These are phyloP conservation scores for Microctonus hyperodae DNA, from an alignment of 2,888 invertebrate genomes.

Conservation along the genomic window DNA sequence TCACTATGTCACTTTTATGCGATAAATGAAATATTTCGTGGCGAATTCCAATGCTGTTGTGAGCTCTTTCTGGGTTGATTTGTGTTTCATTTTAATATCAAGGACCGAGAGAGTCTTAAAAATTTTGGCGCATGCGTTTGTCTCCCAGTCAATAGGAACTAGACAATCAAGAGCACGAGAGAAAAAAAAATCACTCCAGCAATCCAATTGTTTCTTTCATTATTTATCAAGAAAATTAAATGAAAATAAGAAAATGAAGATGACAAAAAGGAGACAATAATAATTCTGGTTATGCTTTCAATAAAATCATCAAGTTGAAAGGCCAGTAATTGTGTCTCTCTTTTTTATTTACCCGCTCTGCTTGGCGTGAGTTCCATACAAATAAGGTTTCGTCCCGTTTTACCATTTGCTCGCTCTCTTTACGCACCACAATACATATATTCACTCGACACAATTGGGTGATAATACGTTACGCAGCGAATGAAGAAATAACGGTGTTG, in stretches of 20 bases:
- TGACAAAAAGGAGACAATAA: too few relatives aligned
- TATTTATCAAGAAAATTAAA: neutral
- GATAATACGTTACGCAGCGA: neutral
- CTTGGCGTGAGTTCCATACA: neutral
- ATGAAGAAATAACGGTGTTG: too few relatives aligned
- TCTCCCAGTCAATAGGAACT: slow-evolving; percentile 35
- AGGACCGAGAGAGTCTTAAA: neutral
- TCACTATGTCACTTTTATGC: neutral
- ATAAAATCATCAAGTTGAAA: too few relatives aligned
- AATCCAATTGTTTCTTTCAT: neutral
- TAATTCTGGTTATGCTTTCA: too few relatives aligned
- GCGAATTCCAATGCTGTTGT: neutral
- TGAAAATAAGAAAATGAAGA: too few relatives aligned
- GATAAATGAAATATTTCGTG: neutral
- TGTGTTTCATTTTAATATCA: too few relatives aligned
- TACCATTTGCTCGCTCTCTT: neutral
- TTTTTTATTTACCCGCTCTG: neutral
- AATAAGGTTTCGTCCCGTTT: neutral
- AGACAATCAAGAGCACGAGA: slow-evolving; percentile 6
- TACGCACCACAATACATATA: neutral
- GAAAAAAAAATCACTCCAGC: neutral
- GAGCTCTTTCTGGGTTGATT: too few relatives aligned
- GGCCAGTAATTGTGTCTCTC: too few relatives aligned
- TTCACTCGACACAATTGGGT: neutral
- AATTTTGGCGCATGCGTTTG: slow-evolving; percentile 32